Conservation (phyloP, 2,888 invertebrate species). For the Epinotia brunnichana region DNA sequence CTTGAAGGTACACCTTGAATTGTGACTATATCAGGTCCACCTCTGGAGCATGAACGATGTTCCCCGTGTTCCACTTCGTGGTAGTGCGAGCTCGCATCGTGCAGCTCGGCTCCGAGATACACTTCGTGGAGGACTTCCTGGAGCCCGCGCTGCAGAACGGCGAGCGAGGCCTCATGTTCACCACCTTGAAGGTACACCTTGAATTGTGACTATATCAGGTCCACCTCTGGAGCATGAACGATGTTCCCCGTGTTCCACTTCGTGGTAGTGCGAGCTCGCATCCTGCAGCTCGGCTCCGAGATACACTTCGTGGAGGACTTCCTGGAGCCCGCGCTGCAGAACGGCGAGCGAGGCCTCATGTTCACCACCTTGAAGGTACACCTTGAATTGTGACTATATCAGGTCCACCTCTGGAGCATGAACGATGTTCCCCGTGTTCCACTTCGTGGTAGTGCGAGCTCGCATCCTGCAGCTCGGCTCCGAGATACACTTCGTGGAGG, state of each 20-base stretch:
- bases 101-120: conserved; percentile 92
- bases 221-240: conserved; percentile 91
- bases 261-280: conserved; percentile 91
- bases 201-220: too few species aligned
- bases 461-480: conserved; percentile 91
- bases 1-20: too few species aligned
- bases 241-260: conserved; percentile 93
- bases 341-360: conserved; percentile 49
- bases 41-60: conserved; percentile 94
- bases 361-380: too few species aligned
- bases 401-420: conserved; percentile 87
- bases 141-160: conserved; percentile 89
- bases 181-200: conserved; percentile 87
- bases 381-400: too few species aligned
- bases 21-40: too few species aligned
- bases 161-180: conserved; percentile 93
- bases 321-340: conserved; percentile 91
- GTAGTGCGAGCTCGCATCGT: conserved; percentile 91
- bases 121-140: conserved; percentile 92
- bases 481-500: conserved; percentile 92
- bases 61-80: conserved; percentile 92
- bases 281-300: conserved; percentile 89
- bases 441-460: conserved; percentile 91
- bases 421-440: conserved; percentile 94
- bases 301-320: conserved; percentile 93